Evolutionary conservation across 2,797 vertebrate species (phyloP).

Genomic region (Sebastes trivittatus): DNA sequence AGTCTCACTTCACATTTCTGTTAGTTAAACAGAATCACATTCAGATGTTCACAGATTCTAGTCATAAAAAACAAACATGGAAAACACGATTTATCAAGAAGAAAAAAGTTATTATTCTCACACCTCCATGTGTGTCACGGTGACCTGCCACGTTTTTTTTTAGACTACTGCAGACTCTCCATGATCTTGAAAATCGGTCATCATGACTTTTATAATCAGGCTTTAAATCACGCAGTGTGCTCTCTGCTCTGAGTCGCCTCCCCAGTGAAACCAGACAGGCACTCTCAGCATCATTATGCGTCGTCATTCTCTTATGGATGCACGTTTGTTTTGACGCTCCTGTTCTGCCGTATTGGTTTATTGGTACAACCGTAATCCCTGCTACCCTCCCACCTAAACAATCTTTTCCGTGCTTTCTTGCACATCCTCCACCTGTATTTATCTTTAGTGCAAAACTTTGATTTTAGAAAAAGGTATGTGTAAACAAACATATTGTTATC

Average conservation of each 20-base stretch:
- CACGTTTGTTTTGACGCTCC: background rate
- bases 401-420: accelerated
- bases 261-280: background rate
- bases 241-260: background rate
- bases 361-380: background rate
- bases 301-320: background rate
- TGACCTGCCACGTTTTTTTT: background rate
- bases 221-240: background rate
- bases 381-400: background rate
- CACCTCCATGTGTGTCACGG: background rate
- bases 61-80: background rate
- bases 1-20: too few species aligned
- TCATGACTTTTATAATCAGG: constrained; percentile 9
- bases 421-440: background rate
- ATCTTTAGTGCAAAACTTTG: background rate
- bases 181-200: background rate
- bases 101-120: background rate
- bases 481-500: background rate
- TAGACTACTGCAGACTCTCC: background rate
- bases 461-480: background rate
- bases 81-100: background rate
- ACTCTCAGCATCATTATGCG: background rate
- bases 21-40: background rate
- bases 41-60: background rate
- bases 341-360: background rate